Conservation (phyloP, 2,113 vertebrate species). For the Pygoscelis adeliae region DNA sequence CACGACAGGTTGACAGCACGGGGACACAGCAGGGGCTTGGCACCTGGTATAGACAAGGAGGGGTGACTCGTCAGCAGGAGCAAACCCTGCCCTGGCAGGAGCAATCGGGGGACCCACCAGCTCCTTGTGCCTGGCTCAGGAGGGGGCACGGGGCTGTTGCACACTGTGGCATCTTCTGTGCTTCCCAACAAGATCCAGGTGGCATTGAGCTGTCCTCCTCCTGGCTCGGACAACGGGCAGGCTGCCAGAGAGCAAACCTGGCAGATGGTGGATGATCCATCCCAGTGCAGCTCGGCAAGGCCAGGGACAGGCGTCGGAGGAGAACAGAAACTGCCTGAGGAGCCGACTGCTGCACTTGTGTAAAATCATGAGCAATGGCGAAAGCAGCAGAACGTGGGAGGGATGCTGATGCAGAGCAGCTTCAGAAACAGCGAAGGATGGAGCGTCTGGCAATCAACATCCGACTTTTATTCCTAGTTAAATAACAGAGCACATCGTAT, state of each 20-base stretch:
- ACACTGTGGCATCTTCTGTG: not conserved
- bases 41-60: not conserved
- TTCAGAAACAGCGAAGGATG: constrained; percentile 4
- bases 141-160: not conserved
- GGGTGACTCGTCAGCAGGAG: not conserved
- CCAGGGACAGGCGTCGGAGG: not conserved
- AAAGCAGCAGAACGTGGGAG: constrained; percentile 45
- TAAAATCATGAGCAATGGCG: constrained; percentile 20
- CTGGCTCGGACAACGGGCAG: not conserved
- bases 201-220: not conserved
- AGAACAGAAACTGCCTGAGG: not conserved
- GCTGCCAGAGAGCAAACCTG: not conserved
- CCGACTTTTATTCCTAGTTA: constrained; percentile 7
- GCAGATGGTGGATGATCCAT: not conserved
- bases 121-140: not conserved
- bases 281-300: not conserved
- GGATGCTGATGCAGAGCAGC: constrained; percentile 1
- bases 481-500: not conserved
- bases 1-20: not conserved
- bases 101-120: not conserved
- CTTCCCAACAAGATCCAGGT: accelerated
- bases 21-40: not conserved
- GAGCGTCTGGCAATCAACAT: constrained; percentile 13
- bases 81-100: not conserved
- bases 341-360: not conserved